A percentile compares a stretch with the other conserved stretches of the same genome.
phyloP scores from a whole-genome alignment of 1,140 invertebrate genomes.

The Dolichoris vasculosae region DNA sequence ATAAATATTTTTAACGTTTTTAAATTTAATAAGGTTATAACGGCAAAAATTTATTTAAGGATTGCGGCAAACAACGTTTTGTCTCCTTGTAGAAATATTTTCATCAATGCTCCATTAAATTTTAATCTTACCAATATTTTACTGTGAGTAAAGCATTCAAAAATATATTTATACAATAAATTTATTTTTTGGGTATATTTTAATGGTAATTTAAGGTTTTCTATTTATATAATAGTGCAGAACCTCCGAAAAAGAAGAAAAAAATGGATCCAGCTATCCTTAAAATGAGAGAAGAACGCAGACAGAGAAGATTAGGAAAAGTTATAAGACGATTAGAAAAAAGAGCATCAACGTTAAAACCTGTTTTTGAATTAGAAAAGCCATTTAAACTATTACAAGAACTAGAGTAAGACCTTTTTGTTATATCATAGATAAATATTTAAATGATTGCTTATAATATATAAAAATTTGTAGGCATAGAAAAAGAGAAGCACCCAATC shows the following conservation, averaged over 20 bases:
- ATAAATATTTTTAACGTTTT: neutral
- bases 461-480: constrained; percentile 74
- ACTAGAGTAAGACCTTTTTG: constrained; percentile 75
- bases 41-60: constrained; percentile 11
- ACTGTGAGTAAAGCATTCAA: constrained; percentile 57
- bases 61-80: constrained; percentile 20
- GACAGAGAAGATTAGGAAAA: constrained; percentile 87
- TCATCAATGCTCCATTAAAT: constrained; percentile 54
- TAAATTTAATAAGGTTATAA: neutral
- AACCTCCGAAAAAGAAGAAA: constrained; percentile 93
- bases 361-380: constrained; percentile 86
- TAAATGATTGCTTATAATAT: constrained; percentile 19
- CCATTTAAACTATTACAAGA: constrained; percentile 80
- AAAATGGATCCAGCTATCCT: constrained; percentile 86
- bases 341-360: constrained; percentile 85
- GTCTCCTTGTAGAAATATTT: constrained; percentile 58
- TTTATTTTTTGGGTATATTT: neutral
- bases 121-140: constrained; percentile 59
- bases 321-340: constrained; percentile 86
- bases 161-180: neutral
- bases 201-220: neutral
- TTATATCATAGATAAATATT: constrained; percentile 21
- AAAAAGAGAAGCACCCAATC: constrained; percentile 67
- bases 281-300: constrained; percentile 85
- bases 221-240: constrained; percentile 75